These are phyloP conservation scores for Phrynocephalus versicolor DNA, from an alignment of 2,113 vertebrate species.

Conservation along the genomic window DNA sequence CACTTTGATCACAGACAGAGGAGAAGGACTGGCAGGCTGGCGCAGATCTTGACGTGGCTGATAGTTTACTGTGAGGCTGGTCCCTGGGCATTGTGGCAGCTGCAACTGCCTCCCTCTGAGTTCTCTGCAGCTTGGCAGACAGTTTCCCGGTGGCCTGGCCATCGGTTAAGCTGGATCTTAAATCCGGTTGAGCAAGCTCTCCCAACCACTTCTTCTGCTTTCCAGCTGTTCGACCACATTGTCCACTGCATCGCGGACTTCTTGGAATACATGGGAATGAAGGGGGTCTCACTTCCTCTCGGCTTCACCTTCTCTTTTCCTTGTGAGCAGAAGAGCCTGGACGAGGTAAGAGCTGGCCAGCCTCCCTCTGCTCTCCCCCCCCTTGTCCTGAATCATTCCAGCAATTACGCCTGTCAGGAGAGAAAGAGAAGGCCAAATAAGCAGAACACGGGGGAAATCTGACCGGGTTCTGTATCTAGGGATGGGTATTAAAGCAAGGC, in stretches of 20 bases:
- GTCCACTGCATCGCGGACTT: constrained; percentile 92
- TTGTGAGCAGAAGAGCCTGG: constrained; percentile 88
- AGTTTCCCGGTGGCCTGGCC: neutral
- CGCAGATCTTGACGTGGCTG: neutral
- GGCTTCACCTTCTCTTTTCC: constrained; percentile 99
- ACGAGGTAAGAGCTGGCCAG: constrained; percentile 78
- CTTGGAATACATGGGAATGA: constrained; percentile 96
- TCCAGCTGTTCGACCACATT: constrained; percentile 93
- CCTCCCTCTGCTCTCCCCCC: too few relatives aligned
- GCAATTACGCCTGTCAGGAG: neutral
- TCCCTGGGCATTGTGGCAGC: too few relatives aligned
- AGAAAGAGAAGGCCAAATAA: too few relatives aligned
- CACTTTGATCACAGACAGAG: neutral
- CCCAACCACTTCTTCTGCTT: neutral
- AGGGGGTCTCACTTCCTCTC: constrained; percentile 85
- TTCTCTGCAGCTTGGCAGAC: too few relatives aligned
- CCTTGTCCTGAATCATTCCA: neutral
- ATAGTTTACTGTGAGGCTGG: too few relatives aligned
- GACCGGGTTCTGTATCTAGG: too few relatives aligned
- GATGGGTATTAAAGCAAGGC: too few relatives aligned
- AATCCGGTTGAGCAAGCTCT: too few relatives aligned
- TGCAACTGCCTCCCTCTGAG: neutral
- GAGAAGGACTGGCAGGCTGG: neutral
- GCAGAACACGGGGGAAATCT: too few relatives aligned
- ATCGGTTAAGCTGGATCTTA: neutral